Base-by-base conservation (phyloP, 2,888 invertebrate species). In the Amblyteles armatorius region DNA sequence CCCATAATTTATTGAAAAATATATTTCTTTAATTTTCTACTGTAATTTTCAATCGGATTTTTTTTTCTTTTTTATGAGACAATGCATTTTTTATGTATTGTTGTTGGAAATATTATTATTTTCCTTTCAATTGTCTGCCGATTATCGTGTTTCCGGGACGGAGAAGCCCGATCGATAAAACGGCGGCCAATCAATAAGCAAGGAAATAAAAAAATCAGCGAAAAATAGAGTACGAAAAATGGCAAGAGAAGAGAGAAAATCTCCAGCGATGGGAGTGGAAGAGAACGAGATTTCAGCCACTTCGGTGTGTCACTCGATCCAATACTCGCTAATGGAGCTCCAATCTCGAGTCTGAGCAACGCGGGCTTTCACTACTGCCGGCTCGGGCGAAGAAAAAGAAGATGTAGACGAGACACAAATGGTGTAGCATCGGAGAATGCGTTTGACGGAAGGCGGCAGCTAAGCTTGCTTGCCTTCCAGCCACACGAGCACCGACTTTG, bases 281-380 rank as follows among this genome's bases (percentile, higher is more conserved):
- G 19, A 26, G 57, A 57, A 57, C 3, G 57, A 22, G 57, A 22
- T 57, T 11, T 22, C 22, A 57, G 57, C 22, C 26, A 22, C 26
- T 22, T 13, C 57, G 19, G 57, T 57, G 5, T 22, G 57, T 57
- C 57, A 26, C 57, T 57, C 26, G 26, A 57, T 57, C 57, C 57
- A 26, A 57, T 57, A 57, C 22, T 11, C 57, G 57, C 9, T 57
- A 57, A 57, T 57, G 57, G 22, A 57, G 22, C 57, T 57, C 26
- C 57, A 26, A 22, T 44, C 44, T 44, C 44, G 44, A 57, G 57
- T 57, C 22, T 26, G 57, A 57, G 3, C 22, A 57, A 13, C 22
- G 13, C 26, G 57, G 57, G 22, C 22, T 26, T 9, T 57, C 26
- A 57, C 57, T 19, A 57, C 57, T 57, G 44, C 44, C 26, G 57